Evolutionary conservation across 2,113 vertebrate genomes (phyloP).

Genomic region (Lethenteron reissneri): DNA sequence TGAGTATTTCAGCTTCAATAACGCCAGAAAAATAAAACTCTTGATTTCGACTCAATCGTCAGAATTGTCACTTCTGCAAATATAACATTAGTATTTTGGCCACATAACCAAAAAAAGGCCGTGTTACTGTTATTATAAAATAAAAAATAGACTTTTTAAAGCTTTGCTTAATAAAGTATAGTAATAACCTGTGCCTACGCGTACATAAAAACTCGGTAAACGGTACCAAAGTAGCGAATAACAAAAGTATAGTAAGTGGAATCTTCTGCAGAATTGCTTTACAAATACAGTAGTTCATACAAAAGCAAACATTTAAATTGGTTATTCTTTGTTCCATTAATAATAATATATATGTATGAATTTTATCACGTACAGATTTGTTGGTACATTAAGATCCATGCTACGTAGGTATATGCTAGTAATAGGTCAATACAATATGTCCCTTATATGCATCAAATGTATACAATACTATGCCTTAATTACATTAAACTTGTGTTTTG

Average conservation of each 20-base stretch:
- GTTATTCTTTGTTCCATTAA: slow-evolving; percentile 5
- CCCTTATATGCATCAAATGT: background rate
- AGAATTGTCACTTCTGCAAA: background rate
- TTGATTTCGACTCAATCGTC: background rate
- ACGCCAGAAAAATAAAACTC: slow-evolving; percentile 6
- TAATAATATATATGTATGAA: background rate
- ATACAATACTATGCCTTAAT: background rate
- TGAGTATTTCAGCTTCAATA: no score
- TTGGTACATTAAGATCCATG: slow-evolving; percentile 3
- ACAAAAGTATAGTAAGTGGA: slow-evolving; percentile 3
- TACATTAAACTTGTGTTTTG: background rate
- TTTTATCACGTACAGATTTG: slow-evolving; percentile 1
- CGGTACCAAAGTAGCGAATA: slow-evolving; percentile 2
- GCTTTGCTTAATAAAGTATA: slow-evolving; percentile 6
- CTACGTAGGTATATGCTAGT: background rate
- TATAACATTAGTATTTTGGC: slow-evolving; percentile 6
- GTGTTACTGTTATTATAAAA: background rate
- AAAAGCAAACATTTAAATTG: no score
- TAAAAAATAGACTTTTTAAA: background rate
- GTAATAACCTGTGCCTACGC: slow-evolving; percentile 3
- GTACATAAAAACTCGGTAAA: slow-evolving; percentile 2
- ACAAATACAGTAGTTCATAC: background rate
- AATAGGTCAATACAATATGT: background rate
- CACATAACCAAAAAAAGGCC: background rate
- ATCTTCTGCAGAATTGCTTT: background rate